Evolutionary conservation across 2,113 vertebrate species (phyloP), one percentile per base, ranked within the genome.

Genomic region (Dasypus novemcinctus): DNA sequence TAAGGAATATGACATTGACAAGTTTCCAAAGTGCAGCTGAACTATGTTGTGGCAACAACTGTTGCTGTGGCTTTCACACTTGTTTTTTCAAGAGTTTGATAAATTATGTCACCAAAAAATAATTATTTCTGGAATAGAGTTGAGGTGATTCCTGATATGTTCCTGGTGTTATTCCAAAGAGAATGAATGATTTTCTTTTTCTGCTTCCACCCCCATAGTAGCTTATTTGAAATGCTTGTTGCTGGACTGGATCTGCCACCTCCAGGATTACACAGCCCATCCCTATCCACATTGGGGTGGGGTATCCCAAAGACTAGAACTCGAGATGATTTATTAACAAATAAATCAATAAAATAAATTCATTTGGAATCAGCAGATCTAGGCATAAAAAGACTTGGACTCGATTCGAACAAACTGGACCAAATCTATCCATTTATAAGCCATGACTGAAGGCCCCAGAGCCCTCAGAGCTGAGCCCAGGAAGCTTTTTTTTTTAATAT

Each of bases 1-100:
- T 2, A 27, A 64, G 78, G 46, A 61, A n/a, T 2, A 0, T 0
- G 20, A 1, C 8, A 0, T 2, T 18, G 52, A 33, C n/a, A 38
- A 17, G 46, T 2, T 2, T 15, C 23, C 68, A 14, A 29, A 69
- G 15, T 10, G 46, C 31, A 21, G 31, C 63, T 27, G 14, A 12
- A 12, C 33, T 0, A 14, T 69, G 64, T 46, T 11, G 2, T 0
- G 12, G 52, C 74, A 38, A 5, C 0, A 38, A 33, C 82, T 36
- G n/a, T 84, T 76, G 66, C 89, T 76, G 41, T 59, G 71, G 29
- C 76, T 94, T 81, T 71, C 38, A 1, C 33, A 41, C 57, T 76
- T 85, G 63, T 38, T 54, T 81, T 54, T 71, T 80, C 59, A 7
- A 54, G 61, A 27, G 49, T 83, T 76, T 76, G 52, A 68, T 87